These are phyloP conservation scores for Hemibagrus wyckioides DNA, from an alignment of 2,113 vertebrate species.

Conservation along the genomic window DNA sequence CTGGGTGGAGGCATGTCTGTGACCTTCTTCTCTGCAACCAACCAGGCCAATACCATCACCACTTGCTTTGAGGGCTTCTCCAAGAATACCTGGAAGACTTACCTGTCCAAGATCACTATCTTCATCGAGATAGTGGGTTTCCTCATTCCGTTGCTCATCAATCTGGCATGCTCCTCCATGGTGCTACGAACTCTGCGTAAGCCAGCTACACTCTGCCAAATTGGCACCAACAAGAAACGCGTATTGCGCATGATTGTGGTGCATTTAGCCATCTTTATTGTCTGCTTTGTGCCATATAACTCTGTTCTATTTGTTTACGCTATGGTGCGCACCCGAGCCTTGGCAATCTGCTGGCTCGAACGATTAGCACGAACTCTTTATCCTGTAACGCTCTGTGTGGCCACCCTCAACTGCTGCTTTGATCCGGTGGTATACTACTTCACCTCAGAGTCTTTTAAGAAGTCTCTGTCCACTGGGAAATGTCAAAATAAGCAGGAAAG, in stretches of 20 bases:
- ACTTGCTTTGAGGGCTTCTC: slow-evolving; percentile 97
- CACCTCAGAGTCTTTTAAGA: slow-evolving; percentile 96
- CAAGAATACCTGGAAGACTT: slow-evolving; percentile 93
- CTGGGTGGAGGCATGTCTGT: slow-evolving; percentile 94
- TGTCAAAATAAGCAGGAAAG: slow-evolving; percentile 81
- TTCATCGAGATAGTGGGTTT: slow-evolving; percentile 98
- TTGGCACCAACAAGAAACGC: slow-evolving; percentile 91
- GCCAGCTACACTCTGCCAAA: slow-evolving; percentile 85
- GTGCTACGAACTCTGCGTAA: slow-evolving; percentile 90
- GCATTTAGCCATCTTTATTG: slow-evolving; percentile 90
- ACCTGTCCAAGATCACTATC: slow-evolving; percentile 97
- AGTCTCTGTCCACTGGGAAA: slow-evolving; percentile 87
- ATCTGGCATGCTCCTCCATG: slow-evolving; percentile 93
- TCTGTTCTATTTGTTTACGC: slow-evolving; percentile 95
- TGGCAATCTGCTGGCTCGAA: slow-evolving; percentile 88
- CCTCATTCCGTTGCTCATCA: slow-evolving; percentile 88
- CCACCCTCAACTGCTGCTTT: slow-evolving; percentile 94
- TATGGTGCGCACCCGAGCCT: slow-evolving; percentile 88
- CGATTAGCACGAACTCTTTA: slow-evolving; percentile 91
- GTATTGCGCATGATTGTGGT: slow-evolving; percentile 95
- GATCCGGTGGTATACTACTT: slow-evolving; percentile 98
- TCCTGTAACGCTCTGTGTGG: slow-evolving; percentile 91
- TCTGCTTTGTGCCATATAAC: slow-evolving; percentile 97
- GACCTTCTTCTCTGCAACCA: slow-evolving; percentile 94
- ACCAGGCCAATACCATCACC: slow-evolving; percentile 83